phyloP scores from a whole-genome alignment of 2,113 vertebrate species.

The Hippocampus comes region DNA sequence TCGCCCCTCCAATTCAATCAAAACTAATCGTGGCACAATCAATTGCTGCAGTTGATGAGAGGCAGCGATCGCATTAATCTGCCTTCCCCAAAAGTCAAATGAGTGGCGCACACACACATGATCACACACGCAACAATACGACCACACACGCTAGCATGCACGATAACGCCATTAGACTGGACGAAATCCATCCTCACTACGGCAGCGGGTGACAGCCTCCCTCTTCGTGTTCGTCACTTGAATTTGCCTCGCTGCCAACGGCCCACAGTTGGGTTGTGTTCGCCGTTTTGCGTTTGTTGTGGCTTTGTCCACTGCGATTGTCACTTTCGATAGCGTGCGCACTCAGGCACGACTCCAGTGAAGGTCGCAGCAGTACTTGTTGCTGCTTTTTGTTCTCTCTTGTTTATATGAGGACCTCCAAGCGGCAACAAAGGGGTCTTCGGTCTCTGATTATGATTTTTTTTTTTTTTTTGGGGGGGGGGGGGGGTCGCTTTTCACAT shows the following conservation, averaged over 20 bases:
- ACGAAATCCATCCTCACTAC: conserved; percentile 22
- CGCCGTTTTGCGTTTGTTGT: background rate
- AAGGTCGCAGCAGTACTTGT: background rate
- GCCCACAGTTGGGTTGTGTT: no score
- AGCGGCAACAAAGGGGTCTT: no score
- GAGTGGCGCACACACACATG: conserved; percentile 14
- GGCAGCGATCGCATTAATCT: conserved; percentile 18
- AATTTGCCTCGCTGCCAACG: conserved; percentile 9
- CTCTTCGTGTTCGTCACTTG: conserved; percentile 19
- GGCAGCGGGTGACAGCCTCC: background rate
- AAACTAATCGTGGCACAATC: conserved; percentile 41
- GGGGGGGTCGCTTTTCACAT: background rate
- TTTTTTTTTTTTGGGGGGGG: background rate
- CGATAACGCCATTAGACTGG: conserved; percentile 1
- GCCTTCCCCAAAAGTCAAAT: conserved; percentile 24
- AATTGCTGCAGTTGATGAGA: conserved; percentile 37
- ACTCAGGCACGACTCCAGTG: background rate
- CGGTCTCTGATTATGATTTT: background rate
- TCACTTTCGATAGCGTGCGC: background rate
- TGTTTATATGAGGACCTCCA: no score
- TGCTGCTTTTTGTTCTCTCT: background rate
- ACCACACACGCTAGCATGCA: background rate
- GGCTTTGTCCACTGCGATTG: background rate
- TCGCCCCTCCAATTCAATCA: conserved; percentile 30
- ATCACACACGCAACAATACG: background rate